Percentiles rank a stretch among this genome's conserved stretches.
These are phyloP conservation scores for Acronicta leporina DNA, from an alignment of 2,888 invertebrate genomes.

Conservation along the genomic window DNA sequence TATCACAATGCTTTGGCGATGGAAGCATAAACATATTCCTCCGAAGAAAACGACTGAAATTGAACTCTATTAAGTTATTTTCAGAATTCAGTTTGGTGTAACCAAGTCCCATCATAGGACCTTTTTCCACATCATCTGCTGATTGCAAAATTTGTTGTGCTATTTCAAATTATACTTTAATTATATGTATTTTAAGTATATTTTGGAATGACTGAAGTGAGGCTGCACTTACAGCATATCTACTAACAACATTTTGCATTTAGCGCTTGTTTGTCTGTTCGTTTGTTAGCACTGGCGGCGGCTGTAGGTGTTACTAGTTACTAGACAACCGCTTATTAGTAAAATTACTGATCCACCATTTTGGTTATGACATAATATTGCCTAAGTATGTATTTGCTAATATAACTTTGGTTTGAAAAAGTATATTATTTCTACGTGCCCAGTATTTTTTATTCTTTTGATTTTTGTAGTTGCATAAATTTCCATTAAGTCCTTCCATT, in stretches of 20 bases:
- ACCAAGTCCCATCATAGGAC: constrained; percentile 2
- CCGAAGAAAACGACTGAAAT: constrained; percentile 1
- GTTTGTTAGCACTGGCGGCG: constrained; percentile 50
- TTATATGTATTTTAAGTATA: neutral
- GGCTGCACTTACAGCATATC: constrained; percentile 12
- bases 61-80: neutral
- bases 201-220: constrained; percentile 5
- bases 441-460: neutral
- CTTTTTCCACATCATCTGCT: constrained; percentile 12
- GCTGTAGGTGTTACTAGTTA: constrained; percentile 68
- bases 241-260: constrained; percentile 35
- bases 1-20: constrained; percentile 25
- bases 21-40: constrained; percentile 25
- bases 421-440: too few relatives aligned
- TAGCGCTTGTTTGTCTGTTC: constrained; percentile 52
- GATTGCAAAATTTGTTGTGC: constrained; percentile 15
- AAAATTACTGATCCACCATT: constrained; percentile 23
- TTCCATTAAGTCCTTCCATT: too few relatives aligned
- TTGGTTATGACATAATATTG: constrained; percentile 7
- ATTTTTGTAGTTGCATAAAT: too few relatives aligned
- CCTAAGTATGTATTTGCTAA: neutral
- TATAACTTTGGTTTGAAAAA: neutral
- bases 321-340: constrained; percentile 46
- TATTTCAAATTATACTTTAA: constrained; percentile 8
- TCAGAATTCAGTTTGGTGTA: neutral